Evolutionary conservation across 2,888 invertebrate genomes (phyloP), one percentile per base, ranked within the genome.

Genomic region (Pteria penguin): DNA sequence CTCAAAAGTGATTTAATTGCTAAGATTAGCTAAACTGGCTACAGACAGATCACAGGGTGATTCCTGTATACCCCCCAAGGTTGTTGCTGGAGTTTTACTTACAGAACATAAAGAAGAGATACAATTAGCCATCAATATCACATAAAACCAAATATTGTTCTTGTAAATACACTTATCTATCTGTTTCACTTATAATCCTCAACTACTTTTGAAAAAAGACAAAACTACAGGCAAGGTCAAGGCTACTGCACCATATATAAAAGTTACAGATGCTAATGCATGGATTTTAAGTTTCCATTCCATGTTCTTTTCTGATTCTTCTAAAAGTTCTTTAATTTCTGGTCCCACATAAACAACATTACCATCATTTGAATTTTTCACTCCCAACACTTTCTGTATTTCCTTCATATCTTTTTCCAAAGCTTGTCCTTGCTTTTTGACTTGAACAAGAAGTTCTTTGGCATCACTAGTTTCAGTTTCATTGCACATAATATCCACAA

Each of bases 231-330:
- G 88, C 5, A 91, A 55, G 22, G 90, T 87, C 31, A 91, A 36
- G 31, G 90, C 90, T 52, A 90, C 79, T 14, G 89, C 86, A 8
- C 89, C 89, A 79, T 90, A 91, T 4, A 91, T 79, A 63, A 89
- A 82, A 11, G 90, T 88, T 11, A 90, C 89, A 3, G 90, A 88
- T 36, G 86, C 86, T 62, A 91, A 67, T 5, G 90, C 85, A 76
- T 89, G 90, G 29, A 87, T 75, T 76, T 90, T 91, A 67, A 92
- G 87, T 73, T 89, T 90, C 84, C 87, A 85, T 70, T 92, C 90
- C 27, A 92, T 57, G 67, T 88, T 89, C 33, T 85, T 79, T 79
- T 91, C 90, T 0, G 90, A 88, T 24, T 86, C 82, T 29, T 85
- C 82, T n/a, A 92, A 72, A 72, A 91, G 74, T 11, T 80, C 75